These are phyloP conservation scores for Prosopocoilus inquinatus DNA, from an alignment of 2,888 invertebrate species.

Conservation along the genomic window DNA sequence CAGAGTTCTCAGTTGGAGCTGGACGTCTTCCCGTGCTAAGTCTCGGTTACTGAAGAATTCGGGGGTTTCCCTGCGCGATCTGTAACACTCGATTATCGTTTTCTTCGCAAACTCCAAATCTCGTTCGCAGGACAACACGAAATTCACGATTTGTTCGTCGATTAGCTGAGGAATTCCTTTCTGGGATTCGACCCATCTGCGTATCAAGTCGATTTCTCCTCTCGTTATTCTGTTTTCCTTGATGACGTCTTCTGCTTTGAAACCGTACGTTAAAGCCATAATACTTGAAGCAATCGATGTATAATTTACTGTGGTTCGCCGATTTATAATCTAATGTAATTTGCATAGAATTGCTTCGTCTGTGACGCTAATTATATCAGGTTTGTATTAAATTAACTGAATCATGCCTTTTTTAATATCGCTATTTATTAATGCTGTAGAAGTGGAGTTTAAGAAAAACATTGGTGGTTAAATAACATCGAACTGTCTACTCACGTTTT, in stretches of 20 bases:
- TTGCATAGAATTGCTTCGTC: no score
- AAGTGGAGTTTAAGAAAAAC: no score
- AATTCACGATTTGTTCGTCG: conserved; percentile 63
- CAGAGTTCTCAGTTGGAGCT: conserved; percentile 54
- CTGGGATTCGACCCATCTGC: conserved; percentile 33
- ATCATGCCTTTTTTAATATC: no score
- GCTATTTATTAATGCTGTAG: no score
- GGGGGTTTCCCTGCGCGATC: conserved; percentile 57
- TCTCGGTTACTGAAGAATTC: conserved; percentile 63
- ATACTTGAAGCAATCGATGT: no score
- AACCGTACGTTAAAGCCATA: conserved; percentile 29
- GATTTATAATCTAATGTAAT: no score
- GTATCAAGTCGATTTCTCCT: conserved; percentile 37
- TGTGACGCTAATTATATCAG: no score
- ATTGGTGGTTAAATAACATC: no score
- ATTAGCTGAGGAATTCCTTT: conserved; percentile 43
- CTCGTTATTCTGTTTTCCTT: conserved; percentile 32
- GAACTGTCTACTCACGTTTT: no score
- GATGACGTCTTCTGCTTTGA: conserved; percentile 36
- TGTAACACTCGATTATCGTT: conserved; percentile 65
- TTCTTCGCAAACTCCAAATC: conserved; percentile 59
- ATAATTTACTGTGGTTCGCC: no score
- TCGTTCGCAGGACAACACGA: conserved; percentile 65
- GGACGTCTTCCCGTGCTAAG: conserved; percentile 45
- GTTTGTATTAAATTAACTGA: no score